Conservation (phyloP, 1,140 invertebrate genomes). For the Bombus superbus region DNA sequence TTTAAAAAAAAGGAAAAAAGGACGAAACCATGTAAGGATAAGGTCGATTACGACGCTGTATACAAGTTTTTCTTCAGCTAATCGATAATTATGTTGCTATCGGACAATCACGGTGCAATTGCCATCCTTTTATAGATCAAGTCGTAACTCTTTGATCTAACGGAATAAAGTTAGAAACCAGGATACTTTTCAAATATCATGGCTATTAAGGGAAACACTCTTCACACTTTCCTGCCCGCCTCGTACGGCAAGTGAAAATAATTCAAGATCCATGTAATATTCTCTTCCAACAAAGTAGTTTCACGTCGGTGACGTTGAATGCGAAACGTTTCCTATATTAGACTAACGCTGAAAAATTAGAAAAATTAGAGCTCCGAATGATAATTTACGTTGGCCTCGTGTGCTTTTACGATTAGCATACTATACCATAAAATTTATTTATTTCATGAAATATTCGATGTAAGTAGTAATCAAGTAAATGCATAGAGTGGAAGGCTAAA, state of each 20-base stretch:
- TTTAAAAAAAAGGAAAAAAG: background rate
- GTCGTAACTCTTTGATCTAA: background rate
- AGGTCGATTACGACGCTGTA: background rate
- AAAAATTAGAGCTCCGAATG: background rate
- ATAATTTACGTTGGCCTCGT: no score
- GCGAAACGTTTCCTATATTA: background rate
- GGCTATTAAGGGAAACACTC: background rate
- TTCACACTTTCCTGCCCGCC: slow-evolving; percentile 40
- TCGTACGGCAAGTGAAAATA: slow-evolving; percentile 20
- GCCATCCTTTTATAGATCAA: background rate
- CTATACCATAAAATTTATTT: background rate
- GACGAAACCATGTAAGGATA: background rate
- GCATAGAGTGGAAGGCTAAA: background rate
- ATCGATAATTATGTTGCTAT: background rate
- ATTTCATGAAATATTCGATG: background rate
- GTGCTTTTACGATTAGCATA: no score
- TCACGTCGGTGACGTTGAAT: background rate
- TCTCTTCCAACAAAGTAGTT: background rate
- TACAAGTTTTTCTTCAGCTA: background rate
- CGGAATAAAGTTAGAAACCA: slow-evolving; percentile 2
- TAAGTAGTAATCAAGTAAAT: background rate
- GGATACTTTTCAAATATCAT: background rate
- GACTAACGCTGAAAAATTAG: background rate
- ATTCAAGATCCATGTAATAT: slow-evolving; percentile 17
- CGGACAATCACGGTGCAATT: background rate